Evolutionary conservation across 2,113 vertebrate species (phyloP), one percentile per base, ranked within the genome.

Genomic region (Bos indicus): DNA sequence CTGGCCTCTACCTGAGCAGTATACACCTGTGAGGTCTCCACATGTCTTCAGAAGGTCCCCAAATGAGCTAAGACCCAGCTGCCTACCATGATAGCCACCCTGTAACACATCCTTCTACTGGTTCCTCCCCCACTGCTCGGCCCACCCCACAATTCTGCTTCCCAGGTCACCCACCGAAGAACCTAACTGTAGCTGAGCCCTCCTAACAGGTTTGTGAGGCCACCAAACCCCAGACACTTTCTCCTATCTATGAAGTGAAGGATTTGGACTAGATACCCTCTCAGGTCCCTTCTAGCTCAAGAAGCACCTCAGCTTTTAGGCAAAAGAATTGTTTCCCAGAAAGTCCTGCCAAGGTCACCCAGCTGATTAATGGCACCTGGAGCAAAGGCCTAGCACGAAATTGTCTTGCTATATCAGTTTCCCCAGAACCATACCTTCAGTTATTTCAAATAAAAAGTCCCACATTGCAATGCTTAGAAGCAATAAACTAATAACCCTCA

Each of bases 361-460:
- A 90, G 74, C 51, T 74, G 48, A 91, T 88, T 28, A 21, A 57
- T 48, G 8, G 13, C 23, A 48, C n/a, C 5, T 1, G 6, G 25
- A 56, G 54, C 80, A 96, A 91, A 64, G 91, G 36, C 25, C 46
- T 46, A 36, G 54, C 43, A 19, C 2, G 10, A 87, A 92, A 67
- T 26, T 30, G 43, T 40, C 52, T 57, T 19, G 2, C 77, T 33
- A 15, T 40, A 19, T 83, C 36, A 3, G 51, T 64, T 95, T 96
- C 82, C 94, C 89, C 54, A 88, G 77, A 95, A 82, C 52, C 33
- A 0, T 51, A 19, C 48, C 16, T 62, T 26, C 71, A 83, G 43
- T 83, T 8, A 78, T 77, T 94, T 88, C 86, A 94, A n/a, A 94
- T 86, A 74, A 43, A 91, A 95, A 89, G 52, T 71, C 52, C 59